Percentiles rank a stretch among this genome's conserved stretches.
Conservation (phyloP, 2,113 vertebrate species). For the Delphinus delphis region DNA sequence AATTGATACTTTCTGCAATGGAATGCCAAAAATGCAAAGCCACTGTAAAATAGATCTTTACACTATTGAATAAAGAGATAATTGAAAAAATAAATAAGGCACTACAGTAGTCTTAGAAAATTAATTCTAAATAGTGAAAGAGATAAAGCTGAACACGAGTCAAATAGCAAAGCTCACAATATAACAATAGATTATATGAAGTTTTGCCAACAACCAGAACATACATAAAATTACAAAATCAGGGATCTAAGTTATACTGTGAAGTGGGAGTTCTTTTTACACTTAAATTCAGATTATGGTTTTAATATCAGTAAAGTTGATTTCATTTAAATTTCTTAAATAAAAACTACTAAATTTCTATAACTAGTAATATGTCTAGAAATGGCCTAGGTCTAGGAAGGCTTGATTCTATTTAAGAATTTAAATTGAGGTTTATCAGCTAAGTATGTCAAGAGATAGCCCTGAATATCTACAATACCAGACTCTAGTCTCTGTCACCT, state of each 20-base stretch:
- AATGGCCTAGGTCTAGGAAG: conserved; percentile 52
- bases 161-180: conserved; percentile 31
- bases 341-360: conserved; percentile 58
- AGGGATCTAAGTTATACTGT: background rate
- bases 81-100: conserved; percentile 64
- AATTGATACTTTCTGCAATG: conserved; percentile 81
- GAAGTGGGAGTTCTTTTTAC: conserved; percentile 1
- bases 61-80: conserved; percentile 66
- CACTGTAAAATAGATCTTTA: conserved; percentile 70
- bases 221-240: conserved; percentile 47
- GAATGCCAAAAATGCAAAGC: conserved; percentile 76
- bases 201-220: conserved; percentile 48
- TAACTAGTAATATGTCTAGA: conserved; percentile 41
- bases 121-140: conserved; percentile 58
- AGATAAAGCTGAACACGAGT: conserved; percentile 56
- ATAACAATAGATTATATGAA: background rate
- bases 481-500: background rate
- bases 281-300: conserved; percentile 62
- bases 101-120: conserved; percentile 57
- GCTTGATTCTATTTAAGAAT: background rate
- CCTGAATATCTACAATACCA: background rate
- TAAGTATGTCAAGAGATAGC: background rate
- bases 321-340: conserved; percentile 54
- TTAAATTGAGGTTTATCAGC: background rate
- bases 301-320: conserved; percentile 21